Conservation (phyloP, 1,140 invertebrate genomes). For the Chymomyza costata region DNA sequence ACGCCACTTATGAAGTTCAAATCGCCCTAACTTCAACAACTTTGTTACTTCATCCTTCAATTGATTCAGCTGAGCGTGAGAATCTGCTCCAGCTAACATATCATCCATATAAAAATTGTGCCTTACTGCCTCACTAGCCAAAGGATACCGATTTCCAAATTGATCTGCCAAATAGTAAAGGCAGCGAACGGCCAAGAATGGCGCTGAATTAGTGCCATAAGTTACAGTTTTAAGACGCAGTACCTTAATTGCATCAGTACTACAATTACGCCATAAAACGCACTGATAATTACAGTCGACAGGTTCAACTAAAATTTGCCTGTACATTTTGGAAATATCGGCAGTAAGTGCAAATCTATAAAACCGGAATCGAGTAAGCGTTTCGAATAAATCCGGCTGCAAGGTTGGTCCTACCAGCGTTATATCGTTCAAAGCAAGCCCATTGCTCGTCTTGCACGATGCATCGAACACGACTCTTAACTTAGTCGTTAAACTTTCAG, state of each 20-base stretch:
- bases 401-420: constrained; percentile 57
- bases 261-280: constrained; percentile 61
- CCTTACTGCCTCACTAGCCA: not conserved
- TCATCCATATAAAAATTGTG: not conserved
- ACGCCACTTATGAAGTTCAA: too few relatives aligned
- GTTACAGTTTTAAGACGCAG: too few relatives aligned
- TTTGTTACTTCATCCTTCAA: too few relatives aligned
- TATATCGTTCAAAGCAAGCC: constrained; percentile 58
- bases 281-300: constrained; percentile 51
- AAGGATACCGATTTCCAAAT: not conserved
- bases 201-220: constrained; percentile 26
- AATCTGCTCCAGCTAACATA: not conserved
- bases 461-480: constrained; percentile 52
- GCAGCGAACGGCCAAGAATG: constrained; percentile 39
- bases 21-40: too few relatives aligned
- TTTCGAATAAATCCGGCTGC: constrained; percentile 57
- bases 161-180: not conserved
- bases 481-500: constrained; percentile 34
- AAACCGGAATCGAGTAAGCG: constrained; percentile 58
- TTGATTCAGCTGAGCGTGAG: too few relatives aligned
- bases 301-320: constrained; percentile 35
- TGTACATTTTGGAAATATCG: constrained; percentile 66
- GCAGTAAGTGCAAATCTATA: constrained; percentile 44
- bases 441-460: constrained; percentile 22
- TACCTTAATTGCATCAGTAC: constrained; percentile 33